A percentile compares a stretch with the other conserved stretches of the same genome.
Conservation (phyloP, 2,113 vertebrate species). For the Callocephalon fimbriatum region DNA sequence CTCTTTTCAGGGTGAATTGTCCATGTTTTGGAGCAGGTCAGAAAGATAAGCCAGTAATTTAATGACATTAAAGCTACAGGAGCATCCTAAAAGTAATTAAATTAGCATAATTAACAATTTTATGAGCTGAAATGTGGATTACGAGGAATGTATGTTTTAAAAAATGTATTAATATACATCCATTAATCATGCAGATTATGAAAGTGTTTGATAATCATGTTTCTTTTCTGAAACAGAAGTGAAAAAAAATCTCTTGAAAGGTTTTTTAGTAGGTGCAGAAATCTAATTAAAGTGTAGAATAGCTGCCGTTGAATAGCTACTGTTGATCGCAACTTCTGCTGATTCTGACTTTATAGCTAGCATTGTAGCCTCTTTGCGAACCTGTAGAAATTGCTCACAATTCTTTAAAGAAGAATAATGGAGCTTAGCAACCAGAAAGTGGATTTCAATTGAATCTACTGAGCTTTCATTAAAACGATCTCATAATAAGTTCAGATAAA, state of each 20-base stretch:
- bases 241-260: neutral
- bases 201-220: neutral
- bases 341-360: neutral
- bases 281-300: slow-evolving; percentile 32
- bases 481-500: neutral
- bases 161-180: neutral
- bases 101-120: neutral
- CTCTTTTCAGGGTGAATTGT: neutral
- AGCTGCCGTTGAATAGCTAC: neutral
- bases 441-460: neutral
- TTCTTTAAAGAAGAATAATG: neutral
- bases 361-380: neutral
- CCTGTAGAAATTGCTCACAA: neutral
- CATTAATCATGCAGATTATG: neutral
- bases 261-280: neutral
- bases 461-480: neutral
- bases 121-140: neutral
- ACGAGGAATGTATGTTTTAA: neutral
- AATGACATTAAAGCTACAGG: neutral
- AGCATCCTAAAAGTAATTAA: slow-evolving; percentile 8
- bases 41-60: slow-evolving; percentile 37
- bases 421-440: neutral
- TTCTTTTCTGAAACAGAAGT: slow-evolving; percentile 70
- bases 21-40: neutral
- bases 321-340: neutral